Evolutionary conservation across 2,113 vertebrate species (phyloP).

Genomic region (Chaenocephalus aceratus): DNA sequence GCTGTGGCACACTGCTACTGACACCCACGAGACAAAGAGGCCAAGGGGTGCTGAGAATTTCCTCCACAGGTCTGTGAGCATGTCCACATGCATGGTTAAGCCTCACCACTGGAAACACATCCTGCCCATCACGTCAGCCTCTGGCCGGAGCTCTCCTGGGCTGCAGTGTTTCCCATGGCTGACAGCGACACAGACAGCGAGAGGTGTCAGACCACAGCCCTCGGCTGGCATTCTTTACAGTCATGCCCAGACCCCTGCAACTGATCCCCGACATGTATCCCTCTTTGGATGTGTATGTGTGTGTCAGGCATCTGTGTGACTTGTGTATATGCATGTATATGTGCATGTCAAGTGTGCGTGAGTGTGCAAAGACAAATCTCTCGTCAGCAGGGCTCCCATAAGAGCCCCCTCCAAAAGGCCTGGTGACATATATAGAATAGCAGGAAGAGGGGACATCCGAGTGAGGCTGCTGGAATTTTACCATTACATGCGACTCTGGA

Average conservation of each 20-base stretch:
- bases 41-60: slow-evolving; percentile 78
- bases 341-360: slow-evolving; percentile 53
- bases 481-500: slow-evolving; percentile 65
- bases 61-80: slow-evolving; percentile 72
- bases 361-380: slow-evolving; percentile 74
- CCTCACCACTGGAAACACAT: slow-evolving; percentile 80
- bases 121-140: slow-evolving; percentile 75
- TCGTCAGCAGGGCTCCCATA: slow-evolving; percentile 66
- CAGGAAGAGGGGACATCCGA: slow-evolving; percentile 80
- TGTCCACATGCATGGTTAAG: slow-evolving; percentile 73
- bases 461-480: slow-evolving; percentile 53
- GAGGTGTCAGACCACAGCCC: slow-evolving; percentile 58
- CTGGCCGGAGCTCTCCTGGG: slow-evolving; percentile 67
- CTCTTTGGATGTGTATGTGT: slow-evolving; percentile 39
- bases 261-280: slow-evolving; percentile 40
- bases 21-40: slow-evolving; percentile 64
- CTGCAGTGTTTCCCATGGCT: slow-evolving; percentile 72
- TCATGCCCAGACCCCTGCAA: slow-evolving; percentile 22
- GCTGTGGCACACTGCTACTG: slow-evolving; percentile 39
- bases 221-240: slow-evolving; percentile 32
- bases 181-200: slow-evolving; percentile 64
- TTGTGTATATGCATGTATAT: slow-evolving; percentile 40
- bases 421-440: slow-evolving; percentile 81
- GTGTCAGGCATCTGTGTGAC: slow-evolving; percentile 35
- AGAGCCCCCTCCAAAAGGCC: slow-evolving; percentile 51